Evolutionary conservation across 1,140 invertebrate genomes (phyloP), one percentile per base, ranked within the genome.

Genomic region (Hermatobates lingyangjiaoensis): DNA sequence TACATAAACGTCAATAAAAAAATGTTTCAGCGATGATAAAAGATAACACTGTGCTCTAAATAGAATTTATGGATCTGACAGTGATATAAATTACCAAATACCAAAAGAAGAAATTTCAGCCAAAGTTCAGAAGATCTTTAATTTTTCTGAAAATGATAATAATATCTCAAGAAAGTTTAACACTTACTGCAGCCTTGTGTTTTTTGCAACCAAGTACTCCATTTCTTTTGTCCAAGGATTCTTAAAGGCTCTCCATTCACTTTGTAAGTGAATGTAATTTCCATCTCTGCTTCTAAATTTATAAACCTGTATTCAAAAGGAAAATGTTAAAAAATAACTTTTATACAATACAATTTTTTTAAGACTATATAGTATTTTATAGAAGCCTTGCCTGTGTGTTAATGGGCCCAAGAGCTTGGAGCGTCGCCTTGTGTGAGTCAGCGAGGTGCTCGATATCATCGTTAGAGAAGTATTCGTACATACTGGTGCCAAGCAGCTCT

Each of bases 181-280:
- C 57, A 68, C 72, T 69, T 71, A 79, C 68, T 75, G 69, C 54
- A 86, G 69, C 27, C 84, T 71, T 1, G 75, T 81, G 67, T 90
- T 90, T 65, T 87, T 87, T 0, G 85, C 80, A 55, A 90, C 79
- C 45, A 93, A 71, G 62, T 81, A 89, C 61, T 93, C 88, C 52
- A 88, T 76, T 60, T 91, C 87, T 68, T 87, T 89, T 7, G 87
- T 91, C 87, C 87, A 91, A 0, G 87, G 87, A 69, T 91, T 91
- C 63, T 76, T 76, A 63, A 93, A 91, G 1, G 81, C 79, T 55
- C 81, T 87, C 81, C 87, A 90, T 59, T 81, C 80, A 54, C 83
- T 88, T 58, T 83, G 79, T 15, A 91, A 63, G 23, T 73, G 72
- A 1, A 86, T 73, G 60, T 78, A 85, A 24, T 70, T 70, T 27